Evolutionary conservation across 2,888 invertebrate genomes (phyloP).

Genomic region (Poecilus cupreus): DNA sequence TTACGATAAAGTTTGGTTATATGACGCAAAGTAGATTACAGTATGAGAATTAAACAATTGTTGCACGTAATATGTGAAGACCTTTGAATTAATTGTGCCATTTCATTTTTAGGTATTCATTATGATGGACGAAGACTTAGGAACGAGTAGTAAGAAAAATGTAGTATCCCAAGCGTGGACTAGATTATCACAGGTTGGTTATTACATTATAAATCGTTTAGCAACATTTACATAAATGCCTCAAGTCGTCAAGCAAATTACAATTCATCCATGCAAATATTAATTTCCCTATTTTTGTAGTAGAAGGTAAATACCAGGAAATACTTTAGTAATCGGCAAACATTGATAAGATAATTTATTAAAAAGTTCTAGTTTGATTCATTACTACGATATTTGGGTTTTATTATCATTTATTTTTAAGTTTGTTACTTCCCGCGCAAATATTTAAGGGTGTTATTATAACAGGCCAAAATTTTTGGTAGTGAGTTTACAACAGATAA

Average conservation of each 20-base stretch:
- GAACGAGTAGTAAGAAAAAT: slow-evolving; percentile 77
- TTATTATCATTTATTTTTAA: neutral
- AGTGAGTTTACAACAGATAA: too few species aligned
- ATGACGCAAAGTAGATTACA: neutral
- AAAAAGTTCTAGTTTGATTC: too few species aligned
- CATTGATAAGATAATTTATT: too few species aligned
- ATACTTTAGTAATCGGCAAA: too few species aligned
- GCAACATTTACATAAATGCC: neutral
- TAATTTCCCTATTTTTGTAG: neutral
- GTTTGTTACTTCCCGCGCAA: too few species aligned
- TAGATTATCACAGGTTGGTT: slow-evolving; percentile 80
- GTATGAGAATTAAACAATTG: neutral
- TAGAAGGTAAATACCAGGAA: too few species aligned
- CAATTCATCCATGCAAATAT: neutral
- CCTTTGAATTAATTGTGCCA: neutral
- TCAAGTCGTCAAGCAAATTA: neutral
- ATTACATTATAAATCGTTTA: neutral
- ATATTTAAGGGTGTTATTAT: too few species aligned
- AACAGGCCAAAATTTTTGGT: too few species aligned
- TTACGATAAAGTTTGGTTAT: slow-evolving; percentile 51
- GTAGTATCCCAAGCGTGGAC: slow-evolving; percentile 81
- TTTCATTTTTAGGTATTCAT: slow-evolving; percentile 68
- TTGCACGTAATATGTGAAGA: neutral
- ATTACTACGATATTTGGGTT: neutral
- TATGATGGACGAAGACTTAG: slow-evolving; percentile 84